A percentile compares a stretch with the other conserved stretches of the same genome.
phyloP scores from a whole-genome alignment of 1,140 invertebrate species.

The Pseudomyrmex gracilis region DNA sequence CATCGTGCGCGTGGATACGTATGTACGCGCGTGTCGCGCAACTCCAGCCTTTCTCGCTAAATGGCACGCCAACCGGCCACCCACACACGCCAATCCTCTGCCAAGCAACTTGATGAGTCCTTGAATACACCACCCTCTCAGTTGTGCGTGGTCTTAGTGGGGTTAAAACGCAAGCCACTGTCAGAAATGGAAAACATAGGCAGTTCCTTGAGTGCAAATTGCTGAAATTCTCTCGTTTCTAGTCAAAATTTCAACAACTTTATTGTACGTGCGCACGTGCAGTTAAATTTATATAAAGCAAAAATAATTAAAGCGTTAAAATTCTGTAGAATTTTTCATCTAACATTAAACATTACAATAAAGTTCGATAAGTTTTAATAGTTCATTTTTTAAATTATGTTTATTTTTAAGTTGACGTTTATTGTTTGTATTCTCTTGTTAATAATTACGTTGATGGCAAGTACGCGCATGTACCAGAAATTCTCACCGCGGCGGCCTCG shows the following conservation, averaged over 20 bases:
- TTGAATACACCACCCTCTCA: conserved; percentile 41
- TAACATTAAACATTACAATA: conserved; percentile 13
- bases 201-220: conserved; percentile 78
- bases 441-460: conserved; percentile 17
- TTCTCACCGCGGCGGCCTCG: background rate
- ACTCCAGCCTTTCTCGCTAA: conserved; percentile 77
- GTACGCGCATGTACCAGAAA: background rate
- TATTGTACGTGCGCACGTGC: background rate
- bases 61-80: conserved; percentile 76
- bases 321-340: background rate
- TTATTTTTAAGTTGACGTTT: background rate
- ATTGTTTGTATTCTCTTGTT: conserved; percentile 1
- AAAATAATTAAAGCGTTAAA: conserved; percentile 2
- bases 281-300: background rate
- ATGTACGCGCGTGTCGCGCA: conserved; percentile 30
- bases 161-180: conserved; percentile 80
- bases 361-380: background rate
- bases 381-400: background rate
- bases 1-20: conserved; percentile 53
- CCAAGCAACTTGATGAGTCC: conserved; percentile 34
- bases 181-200: conserved; percentile 46
- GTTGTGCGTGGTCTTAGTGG: conserved; percentile 79
- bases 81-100: conserved; percentile 57
- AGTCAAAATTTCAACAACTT: background rate
- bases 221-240: conserved; percentile 31